Conservation (phyloP, 2,113 vertebrate species). For the Oreocharis arfaki region DNA sequence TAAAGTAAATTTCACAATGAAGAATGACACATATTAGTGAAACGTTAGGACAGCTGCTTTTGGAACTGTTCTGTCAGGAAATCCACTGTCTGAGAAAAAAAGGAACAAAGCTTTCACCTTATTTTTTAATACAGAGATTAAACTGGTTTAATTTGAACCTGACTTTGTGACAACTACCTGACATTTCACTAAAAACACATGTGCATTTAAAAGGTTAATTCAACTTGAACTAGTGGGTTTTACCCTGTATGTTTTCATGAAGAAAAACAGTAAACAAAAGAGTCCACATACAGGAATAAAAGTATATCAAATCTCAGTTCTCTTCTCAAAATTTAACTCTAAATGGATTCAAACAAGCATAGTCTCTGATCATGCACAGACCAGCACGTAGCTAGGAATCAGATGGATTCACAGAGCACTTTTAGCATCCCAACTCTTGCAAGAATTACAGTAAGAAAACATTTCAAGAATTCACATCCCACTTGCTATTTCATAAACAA, state of each 20-base stretch:
- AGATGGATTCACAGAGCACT: not conserved
- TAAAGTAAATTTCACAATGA: not conserved
- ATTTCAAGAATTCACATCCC: slow-evolving; percentile 51
- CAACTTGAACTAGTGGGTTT: not conserved
- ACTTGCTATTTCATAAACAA: slow-evolving; percentile 32
- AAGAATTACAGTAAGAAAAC: slow-evolving; percentile 40
- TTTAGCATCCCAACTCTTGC: not conserved
- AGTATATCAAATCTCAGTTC: not conserved
- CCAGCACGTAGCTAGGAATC: not conserved
- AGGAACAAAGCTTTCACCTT: not conserved
- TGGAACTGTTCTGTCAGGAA: not conserved
- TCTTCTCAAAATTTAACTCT: not conserved
- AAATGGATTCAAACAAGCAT: not conserved
- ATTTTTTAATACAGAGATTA: not conserved
- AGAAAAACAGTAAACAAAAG: not conserved
- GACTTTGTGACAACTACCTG: not conserved
- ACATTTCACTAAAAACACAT: not conserved
- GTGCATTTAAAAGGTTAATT: not conserved
- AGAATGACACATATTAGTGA: not conserved
- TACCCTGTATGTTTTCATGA: not conserved
- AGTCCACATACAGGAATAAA: not conserved
- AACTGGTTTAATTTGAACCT: not conserved
- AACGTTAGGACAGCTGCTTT: slow-evolving; percentile 8
- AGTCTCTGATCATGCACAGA: not conserved
- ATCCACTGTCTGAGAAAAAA: not conserved